A percentile compares a stretch with the other conserved stretches of the same genome.
Conservation (phyloP, 2,113 vertebrate species). For the Erythrocebus patas region DNA sequence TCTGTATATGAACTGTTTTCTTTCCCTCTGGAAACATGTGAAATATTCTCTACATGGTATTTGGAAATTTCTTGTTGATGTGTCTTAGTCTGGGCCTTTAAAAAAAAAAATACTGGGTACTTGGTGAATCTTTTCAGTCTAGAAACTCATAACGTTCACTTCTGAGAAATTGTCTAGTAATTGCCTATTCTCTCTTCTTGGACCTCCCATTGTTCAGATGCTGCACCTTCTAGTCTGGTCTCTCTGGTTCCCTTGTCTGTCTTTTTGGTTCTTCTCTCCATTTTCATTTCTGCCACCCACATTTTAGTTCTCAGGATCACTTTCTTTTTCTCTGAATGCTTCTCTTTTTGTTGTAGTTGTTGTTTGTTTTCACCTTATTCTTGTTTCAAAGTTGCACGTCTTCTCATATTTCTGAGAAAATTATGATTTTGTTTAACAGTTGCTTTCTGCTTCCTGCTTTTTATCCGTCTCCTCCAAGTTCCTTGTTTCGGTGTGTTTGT, state of each 20-base stretch:
- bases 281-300: neutral
- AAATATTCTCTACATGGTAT: too few species aligned
- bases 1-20: neutral
- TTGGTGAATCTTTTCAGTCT: neutral
- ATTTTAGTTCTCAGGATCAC: neutral
- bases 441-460: neutral
- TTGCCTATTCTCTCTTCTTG: neutral
- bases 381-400: neutral
- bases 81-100: neutral
- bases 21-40: neutral
- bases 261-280: neutral
- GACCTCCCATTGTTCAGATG: accelerated
- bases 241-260: neutral
- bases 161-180: neutral
- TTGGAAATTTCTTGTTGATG: neutral
- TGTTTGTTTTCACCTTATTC: neutral
- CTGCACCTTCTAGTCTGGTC: too few species aligned
- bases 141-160: neutral
- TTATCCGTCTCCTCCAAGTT: neutral
- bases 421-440: neutral
- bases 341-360: neutral
- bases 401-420: neutral
- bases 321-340: neutral
- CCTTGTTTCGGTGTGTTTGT: neutral
- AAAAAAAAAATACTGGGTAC: too few species aligned